These are phyloP conservation scores for Geotrypetes seraphini DNA, from an alignment of 2,797 vertebrate genomes.

Conservation along the genomic window DNA sequence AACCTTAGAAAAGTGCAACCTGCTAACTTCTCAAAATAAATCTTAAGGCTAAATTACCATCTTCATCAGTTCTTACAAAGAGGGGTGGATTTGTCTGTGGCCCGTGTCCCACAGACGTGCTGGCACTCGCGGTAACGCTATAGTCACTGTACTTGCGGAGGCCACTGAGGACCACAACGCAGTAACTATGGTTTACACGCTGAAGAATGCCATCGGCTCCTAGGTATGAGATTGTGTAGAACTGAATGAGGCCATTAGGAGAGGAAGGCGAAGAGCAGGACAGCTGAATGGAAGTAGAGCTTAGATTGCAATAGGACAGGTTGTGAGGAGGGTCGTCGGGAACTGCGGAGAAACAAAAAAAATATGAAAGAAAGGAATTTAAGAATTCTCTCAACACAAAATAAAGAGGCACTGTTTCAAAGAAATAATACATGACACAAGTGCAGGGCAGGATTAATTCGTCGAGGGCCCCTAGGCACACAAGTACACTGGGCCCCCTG, in stretches of 20 bases:
- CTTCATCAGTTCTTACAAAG: constrained; percentile 11
- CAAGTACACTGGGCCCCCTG: no score
- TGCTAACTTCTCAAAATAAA: neutral
- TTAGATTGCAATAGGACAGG: constrained; percentile 7
- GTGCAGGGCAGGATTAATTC: no score
- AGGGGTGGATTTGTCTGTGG: neutral
- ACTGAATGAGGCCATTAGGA: constrained; percentile 6
- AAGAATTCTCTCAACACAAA: no score
- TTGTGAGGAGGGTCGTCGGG: constrained; percentile 12
- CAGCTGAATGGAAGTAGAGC: constrained; percentile 7
- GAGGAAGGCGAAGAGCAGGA: constrained; percentile 10
- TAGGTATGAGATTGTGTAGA: constrained; percentile 1
- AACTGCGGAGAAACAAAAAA: constrained; percentile 9
- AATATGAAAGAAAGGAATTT: neutral
- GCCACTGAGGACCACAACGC: neutral
- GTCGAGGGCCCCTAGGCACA: no score
- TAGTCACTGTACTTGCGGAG: constrained; percentile 5
- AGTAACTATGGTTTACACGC: neutral
- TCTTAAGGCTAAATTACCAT: constrained; percentile 7
- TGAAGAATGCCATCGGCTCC: neutral
- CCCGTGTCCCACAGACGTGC: constrained; percentile 6
- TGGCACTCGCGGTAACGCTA: neutral
- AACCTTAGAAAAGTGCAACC: neutral
- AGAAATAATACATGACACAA: no score
- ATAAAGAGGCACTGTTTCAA: no score